Base-by-base conservation (phyloP, 2,797 vertebrate genomes). In the Cyprinella venusta region DNA sequence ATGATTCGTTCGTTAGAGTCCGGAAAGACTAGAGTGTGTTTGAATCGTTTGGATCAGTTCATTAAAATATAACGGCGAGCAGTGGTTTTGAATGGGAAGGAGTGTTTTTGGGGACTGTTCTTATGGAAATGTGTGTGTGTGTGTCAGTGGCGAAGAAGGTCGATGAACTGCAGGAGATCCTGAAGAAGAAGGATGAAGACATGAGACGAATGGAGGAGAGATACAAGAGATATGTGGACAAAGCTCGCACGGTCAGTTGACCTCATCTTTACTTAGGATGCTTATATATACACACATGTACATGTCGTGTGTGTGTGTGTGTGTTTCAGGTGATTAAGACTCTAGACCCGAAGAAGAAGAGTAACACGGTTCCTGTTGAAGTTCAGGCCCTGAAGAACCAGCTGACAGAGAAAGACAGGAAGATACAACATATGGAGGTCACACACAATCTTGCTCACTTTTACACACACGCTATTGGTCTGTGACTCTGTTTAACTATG, bases 191-290 rank as follows among this genome's bases (percentile, higher is more conserved):
- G 89, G 97, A 98, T 0, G 95, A 95, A 3, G 96, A 97, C 90
- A 94, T 98, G 95, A 94, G 91, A 82, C 94, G 94, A 87, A 97
- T 98, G 97, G 96, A 98, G 91, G 95, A 96, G 30, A 90, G 96
- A n/a, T 98, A 95, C 91, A 96, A 96, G 69, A 93, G 92, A 82
- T 97, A 97, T 0, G 91, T 97, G 91, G 96, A 96, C 68, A 97
- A 94, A 83, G 96, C 95, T 0, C 94, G 93, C 84, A 95, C 92
- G 83, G 97, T 97, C 86, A 92, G 93, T 7, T 6, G 24, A 61
- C 6, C 12, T 26, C 24, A 61, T 1, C 10, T 24, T 59, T 5
- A 24, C n/a, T 38, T n/a, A n/a, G n/a, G n/a, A n/a, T n/a, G n/a
- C 38, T n/a, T n/a, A n/a, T n/a, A n/a, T n/a, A n/a, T n/a, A n/a